phyloP scores from a whole-genome alignment of 2,888 invertebrate species.

The Hesperia comma region DNA sequence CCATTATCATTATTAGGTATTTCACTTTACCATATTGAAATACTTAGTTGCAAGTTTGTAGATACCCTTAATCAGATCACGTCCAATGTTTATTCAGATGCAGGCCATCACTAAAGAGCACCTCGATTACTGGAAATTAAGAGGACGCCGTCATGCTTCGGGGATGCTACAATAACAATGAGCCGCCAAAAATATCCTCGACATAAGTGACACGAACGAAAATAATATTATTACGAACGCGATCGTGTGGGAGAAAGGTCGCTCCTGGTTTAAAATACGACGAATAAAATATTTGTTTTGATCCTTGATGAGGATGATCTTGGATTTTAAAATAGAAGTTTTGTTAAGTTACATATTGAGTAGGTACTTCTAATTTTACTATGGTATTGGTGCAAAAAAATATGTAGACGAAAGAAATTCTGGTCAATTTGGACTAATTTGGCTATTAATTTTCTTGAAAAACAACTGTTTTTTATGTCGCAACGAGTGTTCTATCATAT shows the following conservation, averaged over 20 bases:
- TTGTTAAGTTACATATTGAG: too few relatives aligned
- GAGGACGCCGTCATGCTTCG: constrained; percentile 69
- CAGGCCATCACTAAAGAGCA: constrained; percentile 71
- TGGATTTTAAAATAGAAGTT: not conserved
- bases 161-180: constrained; percentile 80
- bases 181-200: constrained; percentile 71
- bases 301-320: constrained; percentile 2
- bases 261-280: constrained; percentile 31
- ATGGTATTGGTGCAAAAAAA: too few relatives aligned
- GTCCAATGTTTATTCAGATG: constrained; percentile 80
- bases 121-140: constrained; percentile 82
- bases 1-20: not conserved
- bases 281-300: constrained; percentile 2
- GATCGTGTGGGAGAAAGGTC: constrained; percentile 33
- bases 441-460: too few relatives aligned
- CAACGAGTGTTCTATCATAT: too few relatives aligned
- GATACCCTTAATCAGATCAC: constrained; percentile 56
- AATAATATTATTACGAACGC: constrained; percentile 54
- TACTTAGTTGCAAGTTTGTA: constrained; percentile 36
- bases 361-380: too few relatives aligned
- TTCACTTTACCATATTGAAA: not conserved
- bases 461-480: too few relatives aligned
- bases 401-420: too few relatives aligned
- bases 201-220: constrained; percentile 63
- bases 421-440: too few relatives aligned